Evolutionary conservation across 2,113 vertebrate species (phyloP).

Genomic region (Galbula dea): DNA sequence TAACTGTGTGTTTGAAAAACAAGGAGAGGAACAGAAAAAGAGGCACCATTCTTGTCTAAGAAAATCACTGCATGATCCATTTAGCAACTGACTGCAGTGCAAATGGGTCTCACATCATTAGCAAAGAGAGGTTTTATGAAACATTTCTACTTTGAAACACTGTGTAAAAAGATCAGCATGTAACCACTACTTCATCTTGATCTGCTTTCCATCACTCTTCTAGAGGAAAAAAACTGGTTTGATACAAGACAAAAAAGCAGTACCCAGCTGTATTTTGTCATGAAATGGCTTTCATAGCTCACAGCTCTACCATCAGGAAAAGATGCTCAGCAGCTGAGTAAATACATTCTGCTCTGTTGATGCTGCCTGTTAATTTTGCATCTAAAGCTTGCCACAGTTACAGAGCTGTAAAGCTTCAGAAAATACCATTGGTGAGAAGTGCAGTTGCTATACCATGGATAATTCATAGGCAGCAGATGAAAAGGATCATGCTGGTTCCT

Average conservation of each 20-base stretch:
- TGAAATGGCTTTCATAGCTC: conserved; percentile 8
- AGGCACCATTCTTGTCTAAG: neutral
- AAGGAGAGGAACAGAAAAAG: neutral
- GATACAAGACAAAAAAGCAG: neutral
- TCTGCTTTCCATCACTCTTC: conserved; percentile 14
- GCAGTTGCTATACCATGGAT: neutral
- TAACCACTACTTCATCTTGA: neutral
- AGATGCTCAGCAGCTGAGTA: conserved; percentile 37
- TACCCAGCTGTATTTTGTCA: conserved; percentile 46
- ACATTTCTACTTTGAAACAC: neutral
- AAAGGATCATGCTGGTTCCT: neutral
- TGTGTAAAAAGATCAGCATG: neutral
- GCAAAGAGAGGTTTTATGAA: neutral
- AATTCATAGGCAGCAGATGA: conserved; percentile 13
- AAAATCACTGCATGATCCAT: neutral
- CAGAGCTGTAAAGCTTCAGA: conserved; percentile 1
- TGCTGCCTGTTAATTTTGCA: conserved; percentile 25
- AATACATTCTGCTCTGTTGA: conserved; percentile 45
- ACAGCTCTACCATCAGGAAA: neutral
- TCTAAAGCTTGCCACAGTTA: neutral
- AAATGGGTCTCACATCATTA: neutral
- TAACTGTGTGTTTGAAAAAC: neutral
- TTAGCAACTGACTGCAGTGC: neutral
- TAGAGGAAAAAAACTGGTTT: conserved; percentile 11
- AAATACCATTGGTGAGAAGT: conserved; percentile 1